Evolutionary conservation across 2,888 invertebrate species (phyloP).

Genomic region (Callinectes sapidus): DNA sequence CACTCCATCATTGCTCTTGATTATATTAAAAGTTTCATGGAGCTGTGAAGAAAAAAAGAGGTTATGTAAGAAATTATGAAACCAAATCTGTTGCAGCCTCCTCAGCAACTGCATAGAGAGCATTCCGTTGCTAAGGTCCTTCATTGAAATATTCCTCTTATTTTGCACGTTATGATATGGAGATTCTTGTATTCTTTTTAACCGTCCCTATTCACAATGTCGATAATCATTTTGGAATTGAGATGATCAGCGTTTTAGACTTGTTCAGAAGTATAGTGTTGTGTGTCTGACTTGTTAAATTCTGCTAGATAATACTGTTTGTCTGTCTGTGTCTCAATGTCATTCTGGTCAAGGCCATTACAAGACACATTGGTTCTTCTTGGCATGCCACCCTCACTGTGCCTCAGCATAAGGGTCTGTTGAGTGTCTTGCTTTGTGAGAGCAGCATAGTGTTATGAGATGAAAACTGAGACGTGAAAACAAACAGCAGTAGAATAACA

Average conservation of each 20-base stretch:
- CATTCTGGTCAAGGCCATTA: background rate
- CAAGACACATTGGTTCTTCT: background rate
- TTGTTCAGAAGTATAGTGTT: background rate
- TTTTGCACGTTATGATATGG: background rate
- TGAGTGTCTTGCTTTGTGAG: background rate
- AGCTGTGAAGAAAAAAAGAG: background rate
- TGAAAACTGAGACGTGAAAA: background rate
- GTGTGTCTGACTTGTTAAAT: background rate
- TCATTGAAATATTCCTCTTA: background rate
- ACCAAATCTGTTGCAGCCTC: background rate
- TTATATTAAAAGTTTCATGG: background rate
- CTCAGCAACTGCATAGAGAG: background rate
- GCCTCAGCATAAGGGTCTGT: background rate
- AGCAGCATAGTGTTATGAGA: background rate
- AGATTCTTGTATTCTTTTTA: background rate
- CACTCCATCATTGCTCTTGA: background rate
- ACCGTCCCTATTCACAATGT: background rate
- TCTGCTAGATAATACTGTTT: background rate
- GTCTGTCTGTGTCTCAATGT: background rate
- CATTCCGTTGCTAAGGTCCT: background rate
- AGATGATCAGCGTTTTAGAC: background rate
- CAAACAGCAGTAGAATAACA: background rate
- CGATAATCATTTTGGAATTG: background rate
- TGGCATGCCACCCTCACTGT: background rate
- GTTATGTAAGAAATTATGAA: slow-evolving; percentile 7